phyloP scores from a whole-genome alignment of 2,113 vertebrate genomes.

The Hystrix cristata region DNA sequence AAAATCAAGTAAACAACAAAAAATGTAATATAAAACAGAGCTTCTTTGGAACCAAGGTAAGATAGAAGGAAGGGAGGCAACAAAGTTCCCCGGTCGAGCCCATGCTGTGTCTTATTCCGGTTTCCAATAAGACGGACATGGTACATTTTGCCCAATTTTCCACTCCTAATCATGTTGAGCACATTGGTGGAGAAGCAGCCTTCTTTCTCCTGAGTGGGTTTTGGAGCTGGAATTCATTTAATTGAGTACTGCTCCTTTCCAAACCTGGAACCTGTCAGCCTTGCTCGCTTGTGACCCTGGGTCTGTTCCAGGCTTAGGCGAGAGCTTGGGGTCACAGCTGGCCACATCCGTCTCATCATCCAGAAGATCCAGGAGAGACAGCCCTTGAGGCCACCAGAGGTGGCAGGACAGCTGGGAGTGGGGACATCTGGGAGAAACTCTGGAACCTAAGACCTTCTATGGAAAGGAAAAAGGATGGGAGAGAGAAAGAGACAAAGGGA shows the following conservation, averaged over 20 bases:
- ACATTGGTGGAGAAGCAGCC: neutral
- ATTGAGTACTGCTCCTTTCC: slow-evolving; percentile 34
- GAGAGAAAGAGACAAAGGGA: neutral
- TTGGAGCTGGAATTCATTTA: slow-evolving; percentile 68
- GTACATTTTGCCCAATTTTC: slow-evolving; percentile 84
- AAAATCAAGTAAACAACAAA: slow-evolving; percentile 76
- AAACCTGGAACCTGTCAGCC: neutral
- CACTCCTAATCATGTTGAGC: slow-evolving; percentile 77
- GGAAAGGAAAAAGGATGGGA: neutral
- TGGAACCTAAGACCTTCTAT: neutral
- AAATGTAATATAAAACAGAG: slow-evolving; percentile 79
- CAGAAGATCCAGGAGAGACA: neutral
- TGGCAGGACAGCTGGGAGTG: neutral
- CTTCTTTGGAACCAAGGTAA: slow-evolving; percentile 31
- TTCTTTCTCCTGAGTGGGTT: slow-evolving; percentile 32
- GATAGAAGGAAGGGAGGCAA: neutral
- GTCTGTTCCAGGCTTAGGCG: neutral
- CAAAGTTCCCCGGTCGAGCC: neutral
- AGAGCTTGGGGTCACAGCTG: neutral
- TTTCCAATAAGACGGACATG: slow-evolving; percentile 77
- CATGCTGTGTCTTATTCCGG: neutral
- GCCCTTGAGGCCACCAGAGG: neutral
- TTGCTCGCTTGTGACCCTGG: neutral
- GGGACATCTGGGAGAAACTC: neutral
- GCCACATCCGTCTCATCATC: neutral